Base-by-base conservation (phyloP, 2,888 invertebrate genomes). In the Hypena proboscidalis region DNA sequence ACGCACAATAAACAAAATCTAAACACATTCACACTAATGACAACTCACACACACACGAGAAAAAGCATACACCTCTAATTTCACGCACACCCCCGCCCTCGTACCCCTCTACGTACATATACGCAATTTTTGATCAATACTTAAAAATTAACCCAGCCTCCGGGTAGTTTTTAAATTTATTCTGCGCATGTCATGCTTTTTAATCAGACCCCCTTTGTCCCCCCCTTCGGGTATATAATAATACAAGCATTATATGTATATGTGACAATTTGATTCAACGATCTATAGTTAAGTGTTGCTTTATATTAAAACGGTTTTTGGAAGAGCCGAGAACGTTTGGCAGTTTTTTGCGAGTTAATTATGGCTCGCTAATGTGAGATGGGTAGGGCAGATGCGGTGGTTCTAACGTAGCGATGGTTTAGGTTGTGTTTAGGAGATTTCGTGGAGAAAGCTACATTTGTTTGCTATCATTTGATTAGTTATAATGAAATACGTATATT, bases 121-220 rank as follows among this genome's bases (percentile, higher is more conserved):
- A 89, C 87, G 88, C 89, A 90, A 89, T 90, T 90, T 90, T 89
- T 90, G 89, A 90, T 90, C 90, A 90, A 90, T 90, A 90, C 90
- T 90, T 90, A 90, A 90, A 90, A 90, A 90, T 90, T 90, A 90
- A 90, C 89, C 85, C 87, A 80, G 77, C 85, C 86, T 83, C 85
- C 80, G 80, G 63, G 81, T 90, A 90, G 90, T 90, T 90, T 90
- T 90, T 89, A 86, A 90, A 83, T 86, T 86, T 87, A 89, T 73
- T 85, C 85, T 90, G 90, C 90, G 90, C 90, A 90, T 90, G 90
- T 90, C 90, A 89, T 90, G 89, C 85, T 85, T 90, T 90, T 90
- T 90, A 90, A 90, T 90, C 90, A 90, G 85, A 57, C 74, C 70
- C 64, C 75, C 79, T 81, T 76, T 80, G 64, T 64, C 80, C 80